Percentiles rank a stretch among this genome's conserved stretches.
These are phyloP conservation scores for Eupithecia centaureata DNA, from an alignment of 2,888 invertebrate genomes.

Conservation along the genomic window DNA sequence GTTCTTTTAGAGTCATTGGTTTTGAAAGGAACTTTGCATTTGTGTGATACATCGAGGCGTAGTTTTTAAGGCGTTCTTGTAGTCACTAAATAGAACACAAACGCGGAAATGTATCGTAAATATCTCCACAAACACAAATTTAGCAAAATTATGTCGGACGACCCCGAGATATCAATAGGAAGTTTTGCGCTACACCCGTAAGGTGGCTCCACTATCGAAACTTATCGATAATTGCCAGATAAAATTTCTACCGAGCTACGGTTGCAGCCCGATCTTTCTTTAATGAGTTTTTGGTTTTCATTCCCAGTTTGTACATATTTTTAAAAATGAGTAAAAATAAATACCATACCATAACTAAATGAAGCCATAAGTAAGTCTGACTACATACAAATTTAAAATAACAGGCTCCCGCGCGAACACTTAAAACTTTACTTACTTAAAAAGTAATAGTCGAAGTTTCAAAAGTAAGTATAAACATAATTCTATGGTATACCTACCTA, in stretches of 20 bases:
- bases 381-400: too few species aligned
- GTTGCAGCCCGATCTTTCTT: not conserved
- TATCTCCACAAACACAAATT: slow-evolving; percentile 73
- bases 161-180: slow-evolving; percentile 81
- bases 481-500: too few species aligned
- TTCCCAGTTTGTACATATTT: too few species aligned
- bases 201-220: slow-evolving; percentile 68
- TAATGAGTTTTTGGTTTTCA: too few species aligned
- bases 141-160: slow-evolving; percentile 73
- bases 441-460: too few species aligned
- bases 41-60: slow-evolving; percentile 75
- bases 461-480: too few species aligned
- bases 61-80: slow-evolving; percentile 60
- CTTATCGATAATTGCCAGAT: slow-evolving; percentile 36
- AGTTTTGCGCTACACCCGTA: slow-evolving; percentile 68
- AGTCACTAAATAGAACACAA: slow-evolving; percentile 66
- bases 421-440: too few species aligned
- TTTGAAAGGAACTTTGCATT: slow-evolving; percentile 75
- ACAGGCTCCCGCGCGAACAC: too few species aligned
- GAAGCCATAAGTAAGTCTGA: too few species aligned
- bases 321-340: too few species aligned
- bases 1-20: slow-evolving; percentile 81
- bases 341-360: too few species aligned
- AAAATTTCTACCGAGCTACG: slow-evolving; percentile 11
- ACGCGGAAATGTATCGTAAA: slow-evolving; percentile 70